Conservation (phyloP, 2,797 vertebrate species). For the Acanthurus lineatus region DNA sequence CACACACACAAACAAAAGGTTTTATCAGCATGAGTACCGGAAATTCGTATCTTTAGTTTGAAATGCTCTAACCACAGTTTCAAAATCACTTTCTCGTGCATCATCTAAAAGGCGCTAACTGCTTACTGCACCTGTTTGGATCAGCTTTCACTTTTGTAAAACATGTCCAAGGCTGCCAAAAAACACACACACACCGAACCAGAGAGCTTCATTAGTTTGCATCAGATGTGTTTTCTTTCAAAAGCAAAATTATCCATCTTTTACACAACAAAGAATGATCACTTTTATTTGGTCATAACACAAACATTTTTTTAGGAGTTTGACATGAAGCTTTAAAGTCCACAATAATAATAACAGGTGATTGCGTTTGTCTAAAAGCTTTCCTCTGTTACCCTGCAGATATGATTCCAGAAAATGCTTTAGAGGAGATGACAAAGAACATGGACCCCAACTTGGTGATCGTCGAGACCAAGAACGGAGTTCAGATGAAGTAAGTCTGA, state of each 20-base stretch:
- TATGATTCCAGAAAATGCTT: slow-evolving; percentile 98
- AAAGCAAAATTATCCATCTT: too few relatives aligned
- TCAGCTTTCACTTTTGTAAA: background rate
- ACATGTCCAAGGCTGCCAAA: background rate
- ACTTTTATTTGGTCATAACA: too few relatives aligned
- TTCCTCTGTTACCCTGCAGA: slow-evolving; percentile 79
- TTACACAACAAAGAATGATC: too few relatives aligned
- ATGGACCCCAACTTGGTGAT: slow-evolving; percentile 95
- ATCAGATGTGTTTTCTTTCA: too few relatives aligned
- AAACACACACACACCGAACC: background rate
- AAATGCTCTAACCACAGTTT: background rate
- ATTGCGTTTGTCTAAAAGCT: slow-evolving; percentile 1
- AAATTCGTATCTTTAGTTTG: background rate
- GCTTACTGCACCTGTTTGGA: background rate
- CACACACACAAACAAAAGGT: background rate
- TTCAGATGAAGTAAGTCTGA: slow-evolving; percentile 94
- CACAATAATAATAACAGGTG: background rate
- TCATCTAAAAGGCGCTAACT: background rate
- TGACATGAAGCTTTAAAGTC: too few relatives aligned
- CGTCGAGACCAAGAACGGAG: slow-evolving; percentile 91
- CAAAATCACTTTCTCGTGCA: background rate
- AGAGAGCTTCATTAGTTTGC: background rate
- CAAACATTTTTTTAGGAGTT: too few relatives aligned
- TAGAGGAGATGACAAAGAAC: slow-evolving; percentile 99
- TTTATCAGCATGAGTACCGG: background rate